phyloP scores from a whole-genome alignment of 2,113 vertebrate genomes.

The Sciurus niger region DNA sequence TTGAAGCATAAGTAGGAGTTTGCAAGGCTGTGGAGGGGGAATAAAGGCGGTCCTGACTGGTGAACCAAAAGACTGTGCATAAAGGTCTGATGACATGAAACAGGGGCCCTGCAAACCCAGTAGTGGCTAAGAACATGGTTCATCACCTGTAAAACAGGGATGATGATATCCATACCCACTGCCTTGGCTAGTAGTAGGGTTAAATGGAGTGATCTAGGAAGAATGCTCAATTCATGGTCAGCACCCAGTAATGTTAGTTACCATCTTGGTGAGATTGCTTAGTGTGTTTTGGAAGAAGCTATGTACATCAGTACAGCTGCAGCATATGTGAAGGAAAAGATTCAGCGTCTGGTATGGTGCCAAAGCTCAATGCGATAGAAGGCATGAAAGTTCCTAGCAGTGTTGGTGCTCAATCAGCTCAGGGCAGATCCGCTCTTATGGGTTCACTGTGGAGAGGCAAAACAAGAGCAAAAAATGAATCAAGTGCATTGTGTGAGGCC shows the following conservation, averaged over 20 bases:
- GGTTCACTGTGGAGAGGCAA: constrained; percentile 35
- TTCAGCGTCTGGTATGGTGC: not conserved
- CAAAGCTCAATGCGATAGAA: constrained; percentile 17
- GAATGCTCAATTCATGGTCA: not conserved
- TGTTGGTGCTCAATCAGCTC: constrained; percentile 3
- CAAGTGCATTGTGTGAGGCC: not conserved
- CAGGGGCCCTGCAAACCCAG: not conserved
- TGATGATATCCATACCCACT: not conserved
- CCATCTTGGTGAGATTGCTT: constrained; percentile 20
- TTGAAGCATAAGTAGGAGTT: constrained; percentile 38
- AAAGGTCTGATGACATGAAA: not conserved
- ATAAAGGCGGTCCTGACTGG: not conserved
- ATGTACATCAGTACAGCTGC: not conserved
- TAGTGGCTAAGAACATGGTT: not conserved
- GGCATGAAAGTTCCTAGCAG: not conserved
- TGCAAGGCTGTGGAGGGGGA: not conserved
- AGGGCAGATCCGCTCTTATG: not conserved
- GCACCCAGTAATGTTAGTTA: not conserved
- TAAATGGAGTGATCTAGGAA: constrained; percentile 1
- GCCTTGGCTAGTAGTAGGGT: not conserved
- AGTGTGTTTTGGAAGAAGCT: not conserved
- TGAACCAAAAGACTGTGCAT: not conserved
- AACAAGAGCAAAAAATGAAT: constrained; percentile 1
- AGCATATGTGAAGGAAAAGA: not conserved
- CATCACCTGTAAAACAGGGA: not conserved